Base-by-base conservation (phyloP, 1,140 invertebrate genomes). In the Mycetomoellerius zeteki region DNA sequence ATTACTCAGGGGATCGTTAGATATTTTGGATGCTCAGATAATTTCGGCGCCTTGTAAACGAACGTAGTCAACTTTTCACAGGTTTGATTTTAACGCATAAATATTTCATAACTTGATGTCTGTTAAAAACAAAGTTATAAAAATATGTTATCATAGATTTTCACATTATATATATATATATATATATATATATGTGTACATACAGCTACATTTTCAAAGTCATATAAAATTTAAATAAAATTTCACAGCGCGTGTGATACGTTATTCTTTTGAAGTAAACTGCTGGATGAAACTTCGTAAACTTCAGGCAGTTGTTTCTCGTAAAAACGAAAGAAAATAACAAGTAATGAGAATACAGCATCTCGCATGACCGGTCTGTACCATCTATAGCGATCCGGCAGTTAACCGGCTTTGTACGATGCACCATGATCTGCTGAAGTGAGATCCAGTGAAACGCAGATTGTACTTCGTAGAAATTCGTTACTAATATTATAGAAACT, bases 321-420 rank as follows among this genome's bases (percentile, higher is more conserved):
- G 19, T 60, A 88, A n/a, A 64, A 78, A 87, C 64, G 30, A 91
- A 86, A 92, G 88, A 65, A 91, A 92, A 88, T 92, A 92, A 93
- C 92, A 93, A 91, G 92, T 93, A 86, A 85, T 86, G 80, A 87
- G 89, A 93, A 92, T 93, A 94, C 90, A 92, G 89, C 82, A 90
- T 92, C 89, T 81, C 88, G 90, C 89, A 90, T 89, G 92, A 91
- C 89, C 85, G 89, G 88, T 89, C 88, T 81, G 54, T 73, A 82
- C 65, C 80, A 47, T 69, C 65, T 69, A 69, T 50, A 82, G 78
- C 67, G 54, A 82, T 82, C 67, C 67, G 56, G 80, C 69, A 84
- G 80, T 84, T 84, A 75, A 84, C 80, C 80, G 80, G 80, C 80
- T 75, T 47, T 75, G 52, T 81, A 47, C 78, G 78, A 47, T 81